Conservation (phyloP, 2,888 invertebrate genomes). For the Agonopterix arenella region DNA sequence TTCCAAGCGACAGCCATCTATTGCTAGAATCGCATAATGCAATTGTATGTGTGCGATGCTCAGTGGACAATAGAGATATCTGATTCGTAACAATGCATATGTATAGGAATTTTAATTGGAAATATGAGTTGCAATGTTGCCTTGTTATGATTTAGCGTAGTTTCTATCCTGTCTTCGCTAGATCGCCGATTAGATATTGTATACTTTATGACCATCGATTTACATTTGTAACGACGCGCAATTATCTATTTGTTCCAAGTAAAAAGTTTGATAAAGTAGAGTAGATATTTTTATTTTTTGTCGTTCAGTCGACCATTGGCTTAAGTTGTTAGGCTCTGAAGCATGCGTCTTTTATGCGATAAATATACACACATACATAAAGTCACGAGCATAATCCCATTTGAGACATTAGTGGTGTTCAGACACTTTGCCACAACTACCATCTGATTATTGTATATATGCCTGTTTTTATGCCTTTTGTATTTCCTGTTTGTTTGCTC, state of each 20-base stretch:
- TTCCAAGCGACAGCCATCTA: conserved; percentile 40
- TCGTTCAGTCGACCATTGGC: too few relatives aligned
- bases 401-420: too few relatives aligned
- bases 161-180: conserved; percentile 32
- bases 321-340: too few relatives aligned
- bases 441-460: too few relatives aligned
- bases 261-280: not conserved
- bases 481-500: too few relatives aligned
- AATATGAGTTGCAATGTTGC: conserved; percentile 56
- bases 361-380: too few relatives aligned
- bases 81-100: conserved; percentile 62
- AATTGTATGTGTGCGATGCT: conserved; percentile 33
- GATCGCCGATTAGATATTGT: conserved; percentile 14
- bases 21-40: conserved; percentile 53
- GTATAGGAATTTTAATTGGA: conserved; percentile 70
- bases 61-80: conserved; percentile 67
- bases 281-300: too few relatives aligned
- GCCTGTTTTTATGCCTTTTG: too few relatives aligned
- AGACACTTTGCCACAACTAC: too few relatives aligned
- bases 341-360: too few relatives aligned
- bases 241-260: conserved; percentile 15
- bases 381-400: too few relatives aligned
- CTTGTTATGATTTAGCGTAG: conserved; percentile 45
- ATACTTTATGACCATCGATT: conserved; percentile 42
- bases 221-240: conserved; percentile 36